Evolutionary conservation across 2,113 vertebrate genomes (phyloP), one percentile per base, ranked within the genome.

Genomic region (Piaya cayana): DNA sequence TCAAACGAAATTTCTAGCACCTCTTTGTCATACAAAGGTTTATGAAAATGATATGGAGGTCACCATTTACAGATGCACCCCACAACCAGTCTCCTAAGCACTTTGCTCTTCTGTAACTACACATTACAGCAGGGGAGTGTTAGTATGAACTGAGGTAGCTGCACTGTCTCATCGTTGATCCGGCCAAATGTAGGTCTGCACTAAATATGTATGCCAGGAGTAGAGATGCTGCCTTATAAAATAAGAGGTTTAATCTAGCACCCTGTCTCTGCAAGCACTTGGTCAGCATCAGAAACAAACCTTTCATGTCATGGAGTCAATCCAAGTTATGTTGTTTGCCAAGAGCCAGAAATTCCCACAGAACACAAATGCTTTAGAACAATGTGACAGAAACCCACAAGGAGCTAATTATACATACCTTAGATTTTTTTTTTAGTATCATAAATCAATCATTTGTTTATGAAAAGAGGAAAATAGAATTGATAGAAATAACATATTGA

Each of bases 181-280:
- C 67, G 76, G 42, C 45, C 87, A 45, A 58, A 62, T 1, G 15
- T 47, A 79, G 42, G 62, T 34, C 70, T n/a, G 34, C 17, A 45
- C 45, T 77, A 62, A 88, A 43, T 30, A 53, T 1, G 4, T 42
- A 4, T 45, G 63, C 50, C 92, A 83, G 89, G 72, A 58, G 58
- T 4, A 25, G 68, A 58, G 78, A 70, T 52, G 47, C n/a, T 90
- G 72, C 72, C 53, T 34, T 27, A 21, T 3, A 71, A 71, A 67
- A 92, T 80, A 63, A 80, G 58, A 63, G 85, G 67, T 67, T 75
- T 63, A 43, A 60, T 26, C 23, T 76, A 81, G 58, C 88, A 53
- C 29, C n/a, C 56, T 86, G 65, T 71, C 84, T 75, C 76, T 79
- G 50, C 52, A 47, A 77, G 29, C 8, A 20, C 43, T 30, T 20